Conservation (phyloP, 2,113 vertebrate species). For the Mormyrus iriodes region DNA sequence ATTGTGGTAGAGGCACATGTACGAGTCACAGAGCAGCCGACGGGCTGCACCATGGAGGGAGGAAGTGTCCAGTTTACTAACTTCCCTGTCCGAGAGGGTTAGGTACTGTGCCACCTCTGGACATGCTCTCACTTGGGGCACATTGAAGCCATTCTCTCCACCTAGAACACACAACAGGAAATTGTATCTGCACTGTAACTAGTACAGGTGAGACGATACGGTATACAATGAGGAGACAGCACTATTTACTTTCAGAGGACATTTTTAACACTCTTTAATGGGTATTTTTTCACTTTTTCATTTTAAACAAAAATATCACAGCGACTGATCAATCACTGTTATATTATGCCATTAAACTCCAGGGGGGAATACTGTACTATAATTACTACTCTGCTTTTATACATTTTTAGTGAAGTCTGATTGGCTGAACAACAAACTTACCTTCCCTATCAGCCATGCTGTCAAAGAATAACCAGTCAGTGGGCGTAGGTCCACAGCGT, state of each 20-base stretch:
- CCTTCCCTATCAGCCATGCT: conserved; percentile 78
- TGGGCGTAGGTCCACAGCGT: conserved; percentile 50
- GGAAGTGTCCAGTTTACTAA: conserved; percentile 52
- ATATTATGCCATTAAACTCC: not conserved
- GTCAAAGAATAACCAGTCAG: conserved; percentile 75
- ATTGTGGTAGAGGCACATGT: conserved; percentile 78
- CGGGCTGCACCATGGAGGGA: conserved; percentile 53
- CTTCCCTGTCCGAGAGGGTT: conserved; percentile 53
- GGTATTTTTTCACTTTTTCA: not conserved
- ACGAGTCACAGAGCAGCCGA: conserved; percentile 70
- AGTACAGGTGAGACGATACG: not conserved
- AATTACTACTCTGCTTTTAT: not conserved
- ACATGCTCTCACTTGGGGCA: conserved; percentile 65
- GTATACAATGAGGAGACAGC: not conserved
- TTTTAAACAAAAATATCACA: not conserved
- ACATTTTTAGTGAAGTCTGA: not conserved
- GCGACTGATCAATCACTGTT: not conserved
- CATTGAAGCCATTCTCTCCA: conserved; percentile 73
- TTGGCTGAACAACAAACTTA: conserved; percentile 35
- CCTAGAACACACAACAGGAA: conserved; percentile 47
- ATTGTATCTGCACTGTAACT: not conserved
- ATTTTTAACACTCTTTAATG: not conserved
- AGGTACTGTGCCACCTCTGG: conserved; percentile 70
- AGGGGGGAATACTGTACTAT: not conserved
- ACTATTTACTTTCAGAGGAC: not conserved